Evolutionary conservation across 2,888 invertebrate species (phyloP).

Genomic region (Notocelia uddmanniana): DNA sequence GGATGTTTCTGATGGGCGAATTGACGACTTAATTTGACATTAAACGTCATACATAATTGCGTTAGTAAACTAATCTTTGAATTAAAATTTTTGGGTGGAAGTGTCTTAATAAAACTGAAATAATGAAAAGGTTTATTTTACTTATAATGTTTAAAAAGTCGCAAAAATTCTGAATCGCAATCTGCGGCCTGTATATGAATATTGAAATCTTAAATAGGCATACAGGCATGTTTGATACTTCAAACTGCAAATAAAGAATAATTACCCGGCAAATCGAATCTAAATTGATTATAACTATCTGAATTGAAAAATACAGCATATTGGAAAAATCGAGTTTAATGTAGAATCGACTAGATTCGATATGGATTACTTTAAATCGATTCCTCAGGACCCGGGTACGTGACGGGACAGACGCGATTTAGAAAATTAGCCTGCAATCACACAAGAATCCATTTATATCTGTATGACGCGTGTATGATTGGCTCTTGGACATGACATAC

Average conservation of each 20-base stretch:
- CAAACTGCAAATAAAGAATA: neutral
- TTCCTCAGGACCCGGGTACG: conserved; percentile 63
- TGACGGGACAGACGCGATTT: conserved; percentile 61
- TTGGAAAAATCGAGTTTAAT: conserved; percentile 27
- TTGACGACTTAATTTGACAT: no score
- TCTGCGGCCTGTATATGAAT: no score
- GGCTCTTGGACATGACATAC: conserved; percentile 32
- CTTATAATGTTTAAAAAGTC: no score
- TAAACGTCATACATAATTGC: no score
- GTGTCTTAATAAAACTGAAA: no score
- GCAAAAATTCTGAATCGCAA: no score
- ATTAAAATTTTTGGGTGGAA: no score
- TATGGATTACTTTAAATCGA: conserved; percentile 55
- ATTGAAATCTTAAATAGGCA: no score
- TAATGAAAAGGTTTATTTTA: no score
- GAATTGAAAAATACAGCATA: conserved; percentile 11
- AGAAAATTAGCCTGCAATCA: conserved; percentile 59
- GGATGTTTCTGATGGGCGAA: no score
- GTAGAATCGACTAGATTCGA: conserved; percentile 38
- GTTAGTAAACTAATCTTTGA: no score
- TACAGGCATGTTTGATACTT: no score
- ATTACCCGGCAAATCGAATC: neutral
- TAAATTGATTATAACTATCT: conserved; percentile 6
- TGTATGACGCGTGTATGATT: conserved; percentile 42
- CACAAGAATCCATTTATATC: conserved; percentile 40